Conservation (phyloP, 1,140 invertebrate genomes). For the Chlorops oryzae region DNA sequence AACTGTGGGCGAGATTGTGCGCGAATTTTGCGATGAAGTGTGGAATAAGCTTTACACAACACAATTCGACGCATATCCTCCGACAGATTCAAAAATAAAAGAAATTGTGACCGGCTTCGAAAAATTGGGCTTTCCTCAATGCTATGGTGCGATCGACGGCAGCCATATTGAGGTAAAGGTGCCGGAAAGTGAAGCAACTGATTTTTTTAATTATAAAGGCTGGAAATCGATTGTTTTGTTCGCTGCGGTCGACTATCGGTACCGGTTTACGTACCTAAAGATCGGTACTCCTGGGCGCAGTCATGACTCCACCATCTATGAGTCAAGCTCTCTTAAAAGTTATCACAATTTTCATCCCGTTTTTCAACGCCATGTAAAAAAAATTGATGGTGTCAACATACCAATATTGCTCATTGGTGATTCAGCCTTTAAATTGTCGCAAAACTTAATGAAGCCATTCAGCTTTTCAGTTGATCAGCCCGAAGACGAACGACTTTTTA, state of each 20-base stretch:
- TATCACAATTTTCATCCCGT: not conserved
- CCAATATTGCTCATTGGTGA: constrained; percentile 6
- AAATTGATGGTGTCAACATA: not conserved
- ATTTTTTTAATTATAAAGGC: constrained; percentile 13
- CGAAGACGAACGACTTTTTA: not conserved
- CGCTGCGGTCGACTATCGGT: constrained; percentile 9
- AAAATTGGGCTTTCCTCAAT: constrained; percentile 12
- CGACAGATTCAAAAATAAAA: constrained; percentile 5
- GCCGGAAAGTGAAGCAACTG: not conserved
- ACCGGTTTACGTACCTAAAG: constrained; percentile 8
- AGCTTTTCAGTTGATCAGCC: not conserved
- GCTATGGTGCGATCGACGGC: constrained; percentile 6
- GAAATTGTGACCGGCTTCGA: constrained; percentile 11
- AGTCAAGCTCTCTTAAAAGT: constrained; percentile 5
- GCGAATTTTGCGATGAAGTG: not conserved
- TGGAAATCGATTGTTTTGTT: constrained; percentile 12
- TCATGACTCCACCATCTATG: constrained; percentile 9
- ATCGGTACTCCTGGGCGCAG: constrained; percentile 3
- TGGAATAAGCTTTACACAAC: not conserved
- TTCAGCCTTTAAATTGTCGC: constrained; percentile 9
- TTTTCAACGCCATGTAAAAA: not conserved
- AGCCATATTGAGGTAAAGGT: constrained; percentile 10
- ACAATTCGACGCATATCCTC: not conserved
- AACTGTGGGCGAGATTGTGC: constrained; percentile 7
- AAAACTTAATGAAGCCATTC: constrained; percentile 8